Percentiles rank a stretch among this genome's conserved stretches.
These are phyloP conservation scores for Chloropsis cyanopogon DNA, from an alignment of 2,113 vertebrate genomes.

Conservation along the genomic window DNA sequence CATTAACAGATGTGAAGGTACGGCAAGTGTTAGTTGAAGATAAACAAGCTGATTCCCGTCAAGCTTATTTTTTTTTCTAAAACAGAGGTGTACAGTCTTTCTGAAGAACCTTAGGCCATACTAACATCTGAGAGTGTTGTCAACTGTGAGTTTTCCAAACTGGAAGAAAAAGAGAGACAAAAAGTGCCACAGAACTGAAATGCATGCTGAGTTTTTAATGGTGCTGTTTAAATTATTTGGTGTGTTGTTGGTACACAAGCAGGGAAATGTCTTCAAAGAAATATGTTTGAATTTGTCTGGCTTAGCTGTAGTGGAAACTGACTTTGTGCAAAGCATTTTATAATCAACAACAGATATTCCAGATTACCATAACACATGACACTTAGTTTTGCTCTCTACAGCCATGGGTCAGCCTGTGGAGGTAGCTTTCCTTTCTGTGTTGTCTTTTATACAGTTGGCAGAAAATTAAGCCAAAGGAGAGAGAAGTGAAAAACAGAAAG, in stretches of 20 bases:
- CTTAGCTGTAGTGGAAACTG: background rate
- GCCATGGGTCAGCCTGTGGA: background rate
- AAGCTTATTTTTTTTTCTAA: background rate
- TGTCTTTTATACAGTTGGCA: background rate
- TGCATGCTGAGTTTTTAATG: background rate
- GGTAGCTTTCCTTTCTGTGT: background rate
- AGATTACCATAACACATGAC: background rate
- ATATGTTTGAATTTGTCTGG: background rate
- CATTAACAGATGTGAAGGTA: background rate
- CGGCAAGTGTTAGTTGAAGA: background rate
- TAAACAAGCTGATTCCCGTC: background rate
- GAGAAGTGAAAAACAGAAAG: background rate
- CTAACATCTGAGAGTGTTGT: background rate
- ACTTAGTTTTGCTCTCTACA: background rate
- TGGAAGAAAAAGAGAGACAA: background rate
- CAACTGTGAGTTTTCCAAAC: background rate
- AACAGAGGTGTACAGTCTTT: background rate
- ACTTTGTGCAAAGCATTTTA: background rate
- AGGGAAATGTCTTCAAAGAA: background rate
- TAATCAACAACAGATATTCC: background rate
- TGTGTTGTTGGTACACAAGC: rapidly evolving
- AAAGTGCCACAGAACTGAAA: background rate
- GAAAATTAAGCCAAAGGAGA: background rate
- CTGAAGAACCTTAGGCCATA: background rate
- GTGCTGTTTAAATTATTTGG: background rate